A percentile compares a stretch with the other conserved stretches of the same genome.
Evolutionary conservation across 2,888 invertebrate species (phyloP).

Genomic region (Pachydiplax longipennis): DNA sequence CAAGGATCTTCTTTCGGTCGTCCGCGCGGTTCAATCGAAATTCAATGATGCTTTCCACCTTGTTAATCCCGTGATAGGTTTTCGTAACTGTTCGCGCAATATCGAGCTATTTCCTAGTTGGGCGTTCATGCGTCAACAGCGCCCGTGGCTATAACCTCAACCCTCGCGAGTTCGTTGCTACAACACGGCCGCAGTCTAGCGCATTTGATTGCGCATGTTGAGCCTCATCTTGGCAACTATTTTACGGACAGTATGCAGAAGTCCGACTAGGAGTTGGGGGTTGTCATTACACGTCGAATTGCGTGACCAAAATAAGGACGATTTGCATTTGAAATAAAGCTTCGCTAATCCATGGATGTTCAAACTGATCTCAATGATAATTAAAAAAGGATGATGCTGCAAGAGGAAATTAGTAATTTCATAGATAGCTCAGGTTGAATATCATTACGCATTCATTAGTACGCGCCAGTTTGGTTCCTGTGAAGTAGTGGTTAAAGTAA

Average conservation of each 20-base stretch:
- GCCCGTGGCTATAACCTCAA: neutral
- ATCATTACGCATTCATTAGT: too few species aligned
- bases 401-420: too few species aligned
- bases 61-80: neutral
- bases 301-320: too few species aligned
- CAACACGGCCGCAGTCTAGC: neutral
- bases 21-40: neutral
- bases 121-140: neutral
- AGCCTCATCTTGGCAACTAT: neutral
- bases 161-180: neutral
- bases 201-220: neutral
- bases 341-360: too few species aligned
- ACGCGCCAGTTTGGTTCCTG: too few species aligned
- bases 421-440: too few species aligned
- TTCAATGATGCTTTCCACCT: neutral
- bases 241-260: neutral
- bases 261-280: too few species aligned
- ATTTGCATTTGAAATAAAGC: too few species aligned
- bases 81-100: neutral
- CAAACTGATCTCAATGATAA: too few species aligned
- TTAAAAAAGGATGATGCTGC: too few species aligned
- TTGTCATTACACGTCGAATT: too few species aligned
- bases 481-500: too few species aligned
- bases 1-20: neutral
- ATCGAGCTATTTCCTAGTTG: neutral